Conservation (phyloP, 2,113 vertebrate species). For the Neogobius melanostomus region DNA sequence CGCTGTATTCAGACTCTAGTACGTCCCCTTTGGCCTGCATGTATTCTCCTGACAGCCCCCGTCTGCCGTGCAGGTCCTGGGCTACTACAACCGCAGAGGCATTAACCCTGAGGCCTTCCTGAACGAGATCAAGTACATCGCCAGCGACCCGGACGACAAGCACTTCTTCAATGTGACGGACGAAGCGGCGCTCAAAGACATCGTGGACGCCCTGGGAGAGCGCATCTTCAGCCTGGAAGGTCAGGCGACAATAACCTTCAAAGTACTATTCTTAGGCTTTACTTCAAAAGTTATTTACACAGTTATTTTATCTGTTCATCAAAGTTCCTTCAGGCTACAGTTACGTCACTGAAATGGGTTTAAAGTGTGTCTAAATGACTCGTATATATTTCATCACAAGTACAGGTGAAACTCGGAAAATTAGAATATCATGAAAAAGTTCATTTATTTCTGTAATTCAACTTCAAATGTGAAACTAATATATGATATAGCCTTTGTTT, state of each 20-base stretch:
- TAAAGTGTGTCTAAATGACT: no score
- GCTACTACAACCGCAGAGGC: conserved; percentile 95
- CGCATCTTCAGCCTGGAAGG: conserved; percentile 97
- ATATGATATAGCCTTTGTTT: no score
- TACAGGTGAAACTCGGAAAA: no score
- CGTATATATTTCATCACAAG: no score
- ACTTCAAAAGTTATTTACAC: no score
- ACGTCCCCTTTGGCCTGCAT: neutral
- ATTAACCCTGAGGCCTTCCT: conserved; percentile 95
- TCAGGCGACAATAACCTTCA: conserved; percentile 35
- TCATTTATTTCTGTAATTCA: no score
- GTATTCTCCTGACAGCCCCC: neutral
- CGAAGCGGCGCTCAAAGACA: conserved; percentile 93
- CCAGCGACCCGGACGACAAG: conserved; percentile 94
- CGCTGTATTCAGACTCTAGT: no score
- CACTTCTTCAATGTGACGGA: conserved; percentile 98
- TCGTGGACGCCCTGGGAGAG: conserved; percentile 93
- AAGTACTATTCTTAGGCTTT: neutral
- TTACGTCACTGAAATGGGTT: no score
- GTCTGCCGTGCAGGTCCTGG: conserved; percentile 82
- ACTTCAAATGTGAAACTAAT: no score
- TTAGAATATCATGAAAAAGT: no score
- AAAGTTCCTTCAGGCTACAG: no score
- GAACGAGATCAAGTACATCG: conserved; percentile 95
- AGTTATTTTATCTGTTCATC: no score